Evolutionary conservation across 2,113 vertebrate species (phyloP).

Genomic region (Reinhardtius hippoglossoides): DNA sequence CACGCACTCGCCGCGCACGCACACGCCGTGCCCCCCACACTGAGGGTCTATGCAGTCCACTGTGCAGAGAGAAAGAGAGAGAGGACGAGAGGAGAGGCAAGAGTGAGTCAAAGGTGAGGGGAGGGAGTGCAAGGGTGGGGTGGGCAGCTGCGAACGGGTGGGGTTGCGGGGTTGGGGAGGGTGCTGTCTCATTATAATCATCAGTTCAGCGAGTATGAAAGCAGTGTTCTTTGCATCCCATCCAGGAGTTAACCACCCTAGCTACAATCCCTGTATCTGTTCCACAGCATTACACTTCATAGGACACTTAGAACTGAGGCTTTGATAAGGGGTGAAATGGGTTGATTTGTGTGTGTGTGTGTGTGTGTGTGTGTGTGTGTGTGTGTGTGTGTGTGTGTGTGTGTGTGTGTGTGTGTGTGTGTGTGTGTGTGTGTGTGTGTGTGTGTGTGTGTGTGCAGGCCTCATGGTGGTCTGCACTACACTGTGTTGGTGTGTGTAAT

Average conservation of each 20-base stretch:
- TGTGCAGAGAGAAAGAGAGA: conserved; percentile 65
- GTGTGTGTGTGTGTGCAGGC: conserved; percentile 32
- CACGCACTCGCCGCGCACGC: conserved; percentile 93
- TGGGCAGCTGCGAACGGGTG: conserved; percentile 5
- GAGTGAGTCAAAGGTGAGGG: conserved; percentile 57
- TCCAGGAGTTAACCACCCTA: conserved; percentile 81
- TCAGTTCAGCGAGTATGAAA: conserved; percentile 80
- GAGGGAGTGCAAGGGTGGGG: conserved; percentile 10
- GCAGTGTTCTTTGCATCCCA: conserved; percentile 83
- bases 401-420: conserved; percentile 36
- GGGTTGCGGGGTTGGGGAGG: background rate
- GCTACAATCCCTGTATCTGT: conserved; percentile 80
- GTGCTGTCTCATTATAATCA: conserved; percentile 78
- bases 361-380: conserved; percentile 36
- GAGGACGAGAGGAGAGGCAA: conserved; percentile 13
- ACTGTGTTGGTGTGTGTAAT: conserved; percentile 77
- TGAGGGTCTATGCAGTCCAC: conserved; percentile 94
- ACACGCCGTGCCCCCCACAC: conserved; percentile 92
- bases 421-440: conserved; percentile 41
- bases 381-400: conserved; percentile 40
- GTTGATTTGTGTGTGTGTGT: conserved; percentile 45
- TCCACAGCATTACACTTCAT: conserved; percentile 83
- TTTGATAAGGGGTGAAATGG: conserved; percentile 78
- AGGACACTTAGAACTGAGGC: conserved; percentile 78
- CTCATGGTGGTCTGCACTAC: conserved; percentile 42